Conservation (phyloP, 1,140 invertebrate genomes). For the Radopholus similis region DNA sequence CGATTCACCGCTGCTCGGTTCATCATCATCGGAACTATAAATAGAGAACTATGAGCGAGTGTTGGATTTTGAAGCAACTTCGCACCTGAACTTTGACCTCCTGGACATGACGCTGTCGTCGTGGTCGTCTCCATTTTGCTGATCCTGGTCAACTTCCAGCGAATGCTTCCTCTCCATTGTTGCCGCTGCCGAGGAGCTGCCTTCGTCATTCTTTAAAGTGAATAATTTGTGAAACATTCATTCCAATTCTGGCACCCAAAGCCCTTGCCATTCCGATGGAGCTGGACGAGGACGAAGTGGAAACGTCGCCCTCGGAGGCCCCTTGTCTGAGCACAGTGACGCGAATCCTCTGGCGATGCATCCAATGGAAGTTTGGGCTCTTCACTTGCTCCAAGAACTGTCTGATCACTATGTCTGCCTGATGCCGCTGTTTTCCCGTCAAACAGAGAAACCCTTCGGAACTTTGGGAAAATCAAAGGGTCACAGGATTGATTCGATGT, state of each 20-base stretch:
- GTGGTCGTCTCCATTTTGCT: constrained; percentile 1
- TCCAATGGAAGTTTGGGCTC: constrained; percentile 66
- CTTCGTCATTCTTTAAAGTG: too few species aligned
- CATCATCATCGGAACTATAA: constrained; percentile 46
- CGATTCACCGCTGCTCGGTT: background rate
- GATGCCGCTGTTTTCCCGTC: constrained; percentile 71
- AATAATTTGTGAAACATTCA: too few species aligned
- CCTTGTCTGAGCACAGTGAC: constrained; percentile 68
- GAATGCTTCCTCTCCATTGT: background rate
- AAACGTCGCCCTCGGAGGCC: background rate
- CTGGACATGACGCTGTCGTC: background rate
- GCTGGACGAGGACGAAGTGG: constrained; percentile 23
- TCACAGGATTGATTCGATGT: constrained; percentile 41
- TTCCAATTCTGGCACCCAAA: too few species aligned
- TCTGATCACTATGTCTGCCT: constrained; percentile 71
- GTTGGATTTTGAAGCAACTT: background rate
- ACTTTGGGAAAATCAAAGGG: constrained; percentile 60
- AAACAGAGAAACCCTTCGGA: constrained; percentile 89
- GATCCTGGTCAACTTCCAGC: constrained; percentile 64
- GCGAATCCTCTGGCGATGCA: constrained; percentile 78
- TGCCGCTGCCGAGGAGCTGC: too few species aligned
- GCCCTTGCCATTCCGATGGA: background rate
- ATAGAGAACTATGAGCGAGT: background rate
- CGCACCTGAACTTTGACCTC: constrained; percentile 7
- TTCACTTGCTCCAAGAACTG: constrained; percentile 64